Base-by-base conservation (phyloP, 2,797 vertebrate species). In the Tapirus indicus region DNA sequence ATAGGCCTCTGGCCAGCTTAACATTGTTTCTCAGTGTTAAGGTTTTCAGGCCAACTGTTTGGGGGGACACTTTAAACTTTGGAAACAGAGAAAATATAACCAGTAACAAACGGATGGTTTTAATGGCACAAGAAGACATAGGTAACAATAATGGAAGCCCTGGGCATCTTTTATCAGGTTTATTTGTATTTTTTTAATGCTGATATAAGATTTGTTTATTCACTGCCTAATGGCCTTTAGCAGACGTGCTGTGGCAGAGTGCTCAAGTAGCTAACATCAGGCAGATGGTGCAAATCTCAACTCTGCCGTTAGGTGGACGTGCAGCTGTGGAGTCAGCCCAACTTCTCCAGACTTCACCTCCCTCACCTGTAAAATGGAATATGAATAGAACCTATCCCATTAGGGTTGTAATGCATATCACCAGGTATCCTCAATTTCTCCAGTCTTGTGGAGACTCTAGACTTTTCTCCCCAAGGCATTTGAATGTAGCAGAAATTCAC, bases 391-490 rank as follows among this genome's bases (percentile, higher is more conserved):
- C 35, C 56, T 25, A 25, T n/a, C 4, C 79, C 25, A 25, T 66
- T 64, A 35, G 62, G 16, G 13, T 52, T 41, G 2, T 29, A 64
- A 56, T 44, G 9, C 7, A 6, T 2, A 21, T 25, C 69, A 47
- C 6, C 2, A 14, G n/a, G 23, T 2, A 13, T 38, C 38, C 44
- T 72, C 74, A 56, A 11, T 35, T 20, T 62, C 82, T 54, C 35
- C 44, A 35, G 1, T 35, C 74, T 54, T 13, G 23, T 18, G 8
- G 56, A 58, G 47, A 66, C 13, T 23, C 38, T 54, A 56, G 56
- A 20, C 32, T 25, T 18, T 16, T 4, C 12, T 8, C 23, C 16
- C 5, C 1, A 16, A 14, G 0, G 11, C 49, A 47, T 7, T 35
- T 1, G 21, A 18, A 86, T 6, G 23, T 35, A 16, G 47, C 32